Conservation (phyloP, 2,113 vertebrate genomes). For the Saguinus imperator region DNA sequence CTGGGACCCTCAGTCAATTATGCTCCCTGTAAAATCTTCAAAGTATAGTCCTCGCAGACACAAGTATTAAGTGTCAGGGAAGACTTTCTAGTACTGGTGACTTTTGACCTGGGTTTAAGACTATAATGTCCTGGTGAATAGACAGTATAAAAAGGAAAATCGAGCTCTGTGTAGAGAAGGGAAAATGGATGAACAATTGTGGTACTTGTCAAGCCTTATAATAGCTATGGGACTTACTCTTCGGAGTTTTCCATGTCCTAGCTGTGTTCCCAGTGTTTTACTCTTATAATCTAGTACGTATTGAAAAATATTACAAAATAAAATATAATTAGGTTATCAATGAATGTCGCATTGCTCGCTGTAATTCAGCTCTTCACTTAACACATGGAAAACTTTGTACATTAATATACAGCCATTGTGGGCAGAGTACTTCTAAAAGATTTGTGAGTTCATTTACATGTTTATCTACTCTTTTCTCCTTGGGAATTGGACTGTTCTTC, state of each 20-base stretch:
- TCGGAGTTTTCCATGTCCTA: background rate
- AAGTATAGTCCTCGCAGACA: background rate
- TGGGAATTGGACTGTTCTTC: conserved; percentile 89
- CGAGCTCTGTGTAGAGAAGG: background rate
- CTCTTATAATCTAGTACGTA: background rate
- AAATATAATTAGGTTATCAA: conserved; percentile 42
- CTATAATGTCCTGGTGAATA: background rate
- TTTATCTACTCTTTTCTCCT: conserved; percentile 90
- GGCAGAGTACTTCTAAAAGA: conserved; percentile 69
- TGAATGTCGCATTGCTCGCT: background rate
- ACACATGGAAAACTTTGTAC: conserved; percentile 72
- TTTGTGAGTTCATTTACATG: conserved; percentile 83
- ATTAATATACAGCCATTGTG: conserved; percentile 80
- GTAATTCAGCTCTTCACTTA: conserved; percentile 69
- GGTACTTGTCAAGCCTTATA: background rate
- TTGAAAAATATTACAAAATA: conserved; percentile 47
- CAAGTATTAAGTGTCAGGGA: background rate
- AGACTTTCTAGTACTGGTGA: background rate
- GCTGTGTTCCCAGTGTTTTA: background rate
- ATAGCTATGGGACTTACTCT: background rate
- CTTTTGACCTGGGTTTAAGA: conserved; percentile 11
- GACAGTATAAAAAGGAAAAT: conserved; percentile 4
- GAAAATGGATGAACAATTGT: background rate
- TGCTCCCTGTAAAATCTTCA: background rate
- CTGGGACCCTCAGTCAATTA: background rate